phyloP scores from a whole-genome alignment of 2,113 vertebrate species.

The Desmodus rotundus region DNA sequence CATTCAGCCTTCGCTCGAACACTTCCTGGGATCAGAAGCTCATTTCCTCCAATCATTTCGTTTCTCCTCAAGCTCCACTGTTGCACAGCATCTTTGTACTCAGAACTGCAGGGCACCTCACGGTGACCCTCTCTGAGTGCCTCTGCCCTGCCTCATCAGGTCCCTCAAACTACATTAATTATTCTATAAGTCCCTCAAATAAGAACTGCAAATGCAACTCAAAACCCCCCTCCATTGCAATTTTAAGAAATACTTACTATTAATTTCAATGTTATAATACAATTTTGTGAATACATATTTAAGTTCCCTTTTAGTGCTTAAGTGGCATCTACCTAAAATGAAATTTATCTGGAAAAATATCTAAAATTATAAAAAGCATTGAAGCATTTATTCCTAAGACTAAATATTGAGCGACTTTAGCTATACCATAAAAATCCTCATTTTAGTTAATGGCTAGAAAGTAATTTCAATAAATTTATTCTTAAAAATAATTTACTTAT shows the following conservation, averaged over 20 bases:
- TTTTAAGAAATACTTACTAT: not conserved
- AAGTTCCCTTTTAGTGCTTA: not conserved
- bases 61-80: not conserved
- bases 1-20: not conserved
- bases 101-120: not conserved
- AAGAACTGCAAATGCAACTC: constrained; percentile 1
- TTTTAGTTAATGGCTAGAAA: constrained; percentile 37
- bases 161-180: not conserved
- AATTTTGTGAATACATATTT: not conserved
- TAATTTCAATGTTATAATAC: not conserved
- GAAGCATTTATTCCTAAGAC: constrained; percentile 20
- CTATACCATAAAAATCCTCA: not conserved
- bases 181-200: not conserved
- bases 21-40: not conserved
- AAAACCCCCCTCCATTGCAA: not conserved
- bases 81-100: not conserved
- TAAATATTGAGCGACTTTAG: not conserved
- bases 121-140: not conserved
- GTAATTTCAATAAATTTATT: not conserved
- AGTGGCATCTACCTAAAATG: not conserved
- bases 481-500: not conserved
- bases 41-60: not conserved
- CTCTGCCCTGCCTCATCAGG: not conserved
- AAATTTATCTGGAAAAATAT: constrained; percentile 3
- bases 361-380: not conserved